Base-by-base conservation (phyloP, 2,888 invertebrate species). In the Synergus umbraculus region DNA sequence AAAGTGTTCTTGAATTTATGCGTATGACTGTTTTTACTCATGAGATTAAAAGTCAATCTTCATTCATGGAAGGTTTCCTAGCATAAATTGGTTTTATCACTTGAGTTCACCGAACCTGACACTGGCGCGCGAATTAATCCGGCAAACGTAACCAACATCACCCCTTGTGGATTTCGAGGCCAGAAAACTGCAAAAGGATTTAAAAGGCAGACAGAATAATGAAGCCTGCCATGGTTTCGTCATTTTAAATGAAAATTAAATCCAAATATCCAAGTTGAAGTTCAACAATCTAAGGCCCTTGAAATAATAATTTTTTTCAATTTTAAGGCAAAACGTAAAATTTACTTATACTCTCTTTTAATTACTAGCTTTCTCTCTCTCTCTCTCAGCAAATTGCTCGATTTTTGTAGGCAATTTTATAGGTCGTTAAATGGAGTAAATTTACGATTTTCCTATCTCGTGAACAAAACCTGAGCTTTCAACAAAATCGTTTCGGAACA, bases 81-180 rank as follows among this genome's bases (percentile, higher is more conserved):
- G 79, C 69, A 66, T 85, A 87, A 88, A 86, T 84, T 83, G 85
- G 85, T 86, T 73, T 88, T 88, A 84, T 84, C 84, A 85, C 83
- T 85, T 80, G 77, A 81, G 76, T 83, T 83, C 79, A 49, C 69
- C 79, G 81, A 82, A 77, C 81, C 81, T 66, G 77, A 85, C 84
- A 81, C 85, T 85, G 81, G 81, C 84, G 69, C 79, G 85, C 82
- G 76, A 86, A 86, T 88, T 86, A 87, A 88, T 88, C 86, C 84
- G 82, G 79, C 82, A 83, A 87, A 82, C 82, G 85, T 73, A 79
- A 78, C 79, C 46, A 73, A 37, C 29, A 29, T 3, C 29, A 29
- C 22, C 46, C 49, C 49, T 49, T 29, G 18, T 49, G 29, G 29
- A 29, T 15, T 73, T 73, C 22, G 69, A 15, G 49, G 69, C 69